Base-by-base conservation (phyloP, 2,888 invertebrate genomes). In the Volucella inanis region DNA sequence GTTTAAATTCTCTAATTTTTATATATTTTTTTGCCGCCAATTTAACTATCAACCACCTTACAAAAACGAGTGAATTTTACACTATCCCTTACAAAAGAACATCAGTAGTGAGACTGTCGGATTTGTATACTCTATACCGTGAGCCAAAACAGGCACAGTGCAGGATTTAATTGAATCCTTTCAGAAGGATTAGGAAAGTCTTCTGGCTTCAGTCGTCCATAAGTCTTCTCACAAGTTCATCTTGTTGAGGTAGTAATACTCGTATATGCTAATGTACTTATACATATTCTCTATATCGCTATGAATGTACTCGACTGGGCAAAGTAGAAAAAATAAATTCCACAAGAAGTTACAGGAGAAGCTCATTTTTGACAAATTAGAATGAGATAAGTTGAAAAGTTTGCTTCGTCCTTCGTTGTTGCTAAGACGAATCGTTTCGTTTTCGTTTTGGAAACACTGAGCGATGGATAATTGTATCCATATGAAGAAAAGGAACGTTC, bases 311-410 rank as follows among this genome's bases (percentile, higher is more conserved):
- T 39, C 47, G 12, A 15, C 14, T 11, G 14, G 55, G 11, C 12
- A 22, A n/a, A 55, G 8, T 15, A 54, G 45, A 55, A 52, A 43
- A 45, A 41, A 67, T 8, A 41, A 22, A 41, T 22, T 41, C 10
- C n/a, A 9, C 9, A n/a, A 9, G 43, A 3, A 31, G 45, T 38
- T 57, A 6, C 12, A 14, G 10, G 43, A 11, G 68, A 45, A 55
- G 22, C 15, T 68, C 45, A 68, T 68, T 70, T 70, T 52, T 59
- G 70, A 70, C 70, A 70, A 70, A 70, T 70, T 70, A 70, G 70
- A 70, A 70, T 70, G 70, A 49, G 70, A 70, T 49, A 62, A 70
- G 70, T 70, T 70, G 57, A 49, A 70, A 70, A 70, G 70, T 59
- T 70, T 49, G 49, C 47, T 49, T 38, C 22, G 12, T 59, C 18